Base-by-base conservation (phyloP, 1,140 invertebrate species). In the Drosophila arizonae region DNA sequence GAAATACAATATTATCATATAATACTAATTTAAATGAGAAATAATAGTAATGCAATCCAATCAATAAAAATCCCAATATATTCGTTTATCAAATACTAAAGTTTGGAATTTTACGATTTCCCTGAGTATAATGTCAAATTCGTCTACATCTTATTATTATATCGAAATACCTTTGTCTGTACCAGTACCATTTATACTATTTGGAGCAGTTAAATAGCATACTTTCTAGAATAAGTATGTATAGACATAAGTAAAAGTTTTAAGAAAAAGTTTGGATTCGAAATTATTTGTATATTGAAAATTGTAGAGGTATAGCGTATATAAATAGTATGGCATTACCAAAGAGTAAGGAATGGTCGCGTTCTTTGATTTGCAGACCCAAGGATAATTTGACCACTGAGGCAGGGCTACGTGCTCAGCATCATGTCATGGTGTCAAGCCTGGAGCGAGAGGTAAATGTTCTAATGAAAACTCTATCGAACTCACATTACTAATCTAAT, bases 301-400 rank as follows among this genome's bases (percentile, higher is more conserved):
- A 46, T 8, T 46, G 9, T 17, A 30, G 6, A 30, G 9, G 17
- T 48, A 11, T 11, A 17, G 6, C 6, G 1, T 50, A 24, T 48
- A 48, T 15, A n/a, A 1, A 51, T 6, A 66, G 13, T 45, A 48
- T 68, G 57, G 24, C 41, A 26, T 13, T 8, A 6, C 0, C 68
- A 9, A 64, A 54, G 36, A 17, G 36, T 9, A 76, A 65, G 43
- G 74, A 81, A 28, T 85, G 81, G 82, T 73, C 78, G 0, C 50
- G 55, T 1, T 55, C 82, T 10, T 8, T 46, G 6, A 48, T 72
- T 3, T 73, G 36, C 41, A 24, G 5, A 6, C 82, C 78, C 0
- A 81, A 56, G 39, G 66, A 81, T 69, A 78, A 87, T 69, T 43
- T 87, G 4, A 76, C 26, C 0, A 87, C 78, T 2, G 72, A 76